Conservation (phyloP, 2,113 vertebrate genomes). For the Chlorocebus sabaeus region DNA sequence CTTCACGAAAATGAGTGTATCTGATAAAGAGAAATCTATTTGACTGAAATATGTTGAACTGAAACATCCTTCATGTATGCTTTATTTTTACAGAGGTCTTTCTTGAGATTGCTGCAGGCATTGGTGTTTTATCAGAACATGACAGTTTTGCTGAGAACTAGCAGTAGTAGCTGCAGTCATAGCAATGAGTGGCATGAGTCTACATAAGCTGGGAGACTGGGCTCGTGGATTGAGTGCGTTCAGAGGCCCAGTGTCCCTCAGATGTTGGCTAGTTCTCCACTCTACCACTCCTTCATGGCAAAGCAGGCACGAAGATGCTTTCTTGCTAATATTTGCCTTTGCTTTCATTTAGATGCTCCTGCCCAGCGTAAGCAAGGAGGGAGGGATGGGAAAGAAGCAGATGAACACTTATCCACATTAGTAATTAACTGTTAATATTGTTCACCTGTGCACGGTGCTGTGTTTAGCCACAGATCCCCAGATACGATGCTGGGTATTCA, state of each 20-base stretch:
- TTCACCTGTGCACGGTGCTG: not conserved
- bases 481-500: too few species aligned
- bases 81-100: not conserved
- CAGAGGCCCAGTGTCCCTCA: not conserved
- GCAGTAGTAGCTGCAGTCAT: not conserved
- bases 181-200: not conserved
- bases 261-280: not conserved
- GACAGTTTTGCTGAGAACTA: not conserved
- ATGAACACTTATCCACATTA: not conserved
- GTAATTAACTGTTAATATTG: too few species aligned
- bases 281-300: not conserved
- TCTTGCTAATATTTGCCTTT: not conserved
- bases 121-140: not conserved
- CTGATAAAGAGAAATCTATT: not conserved
- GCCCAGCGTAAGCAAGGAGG: not conserved
- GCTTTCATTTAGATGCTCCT: not conserved
- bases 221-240: not conserved
- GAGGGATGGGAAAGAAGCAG: not conserved
- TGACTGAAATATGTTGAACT: not conserved
- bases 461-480: not conserved
- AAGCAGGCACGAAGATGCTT: not conserved
- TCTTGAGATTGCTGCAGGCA: not conserved
- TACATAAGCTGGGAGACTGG: accelerated
- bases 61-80: not conserved
- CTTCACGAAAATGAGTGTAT: not conserved